Percentiles rank a stretch among this genome's conserved stretches.
phyloP scores from a whole-genome alignment of 2,797 vertebrate species.

The Anableps anableps region DNA sequence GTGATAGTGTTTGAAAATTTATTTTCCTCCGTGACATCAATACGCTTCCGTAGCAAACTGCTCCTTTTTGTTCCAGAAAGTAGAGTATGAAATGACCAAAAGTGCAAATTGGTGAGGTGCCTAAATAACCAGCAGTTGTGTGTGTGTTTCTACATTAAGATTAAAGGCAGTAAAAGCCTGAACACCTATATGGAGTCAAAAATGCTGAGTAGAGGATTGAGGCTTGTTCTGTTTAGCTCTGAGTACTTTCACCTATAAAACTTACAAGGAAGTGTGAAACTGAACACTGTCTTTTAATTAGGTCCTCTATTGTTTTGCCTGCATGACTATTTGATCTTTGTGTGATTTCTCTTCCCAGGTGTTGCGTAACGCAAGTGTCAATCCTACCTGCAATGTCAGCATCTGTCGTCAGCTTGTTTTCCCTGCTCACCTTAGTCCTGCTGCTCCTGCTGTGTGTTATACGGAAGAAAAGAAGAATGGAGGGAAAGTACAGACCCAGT shows the following conservation, averaged over 20 bases:
- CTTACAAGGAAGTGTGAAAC: not conserved
- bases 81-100: not conserved
- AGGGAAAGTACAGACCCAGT: constrained; percentile 89
- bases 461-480: constrained; percentile 85
- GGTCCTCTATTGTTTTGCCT: not conserved
- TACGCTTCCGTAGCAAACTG: accelerated
- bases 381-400: constrained; percentile 19
- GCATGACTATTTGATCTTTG: constrained; percentile 2
- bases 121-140: not conserved
- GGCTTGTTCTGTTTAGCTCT: not conserved
- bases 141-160: not conserved
- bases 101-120: not conserved
- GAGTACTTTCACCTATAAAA: not conserved
- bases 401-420: constrained; percentile 28
- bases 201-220: not conserved
- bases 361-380: constrained; percentile 34
- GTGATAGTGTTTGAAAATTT: too few species aligned
- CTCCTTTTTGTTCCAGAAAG: not conserved
- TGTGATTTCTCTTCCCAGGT: constrained; percentile 29
- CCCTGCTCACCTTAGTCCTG: constrained; percentile 72
- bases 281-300: not conserved
- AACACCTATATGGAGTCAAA: not conserved
- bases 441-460: constrained; percentile 82
- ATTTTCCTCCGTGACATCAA: too few species aligned
- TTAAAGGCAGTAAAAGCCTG: not conserved